Evolutionary conservation across 2,113 vertebrate genomes (phyloP), one percentile per base, ranked within the genome.

Genomic region (Xenopus borealis): DNA sequence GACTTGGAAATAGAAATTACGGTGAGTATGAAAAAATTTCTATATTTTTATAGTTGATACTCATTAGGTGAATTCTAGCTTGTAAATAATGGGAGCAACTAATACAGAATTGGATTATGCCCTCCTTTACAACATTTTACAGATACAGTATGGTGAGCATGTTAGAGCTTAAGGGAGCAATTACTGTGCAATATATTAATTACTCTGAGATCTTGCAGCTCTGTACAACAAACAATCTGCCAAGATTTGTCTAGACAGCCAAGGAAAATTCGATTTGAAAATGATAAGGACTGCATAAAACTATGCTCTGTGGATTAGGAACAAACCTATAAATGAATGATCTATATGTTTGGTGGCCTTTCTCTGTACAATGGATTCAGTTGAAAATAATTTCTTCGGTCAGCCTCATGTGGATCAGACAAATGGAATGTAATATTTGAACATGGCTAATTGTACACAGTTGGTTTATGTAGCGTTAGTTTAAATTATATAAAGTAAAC

Each of bases 401-500:
- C 58, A 57, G 67, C 50, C 45, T 64, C 14, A 27, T 57, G 59
- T 45, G 7, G 74, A 8, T 47, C 30, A 45, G 59, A 77, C 66
- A 77, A 77, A 77, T 64, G 30, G 61, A 64, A 70, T 58, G 70
- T 77, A 70, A 77, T 70, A 77, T 70, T 77, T 77, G 59, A 77
- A 47, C 74, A 77, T 70, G 59, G 53, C 30, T 77, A 77, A 77
- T 77, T 70, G 66, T 61, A 57, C 66, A 69, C 74, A 70, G 74
- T 77, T 70, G 74, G 66, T 77, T 70, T 77, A 77, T 70, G 19
- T 23, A 77, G 50, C 66, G 8, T 57, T 77, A 64, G 59, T 70
- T 69, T 20, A 72, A 77, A 77, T 70, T 64, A 70, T 30, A 77
- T 63, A 77, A 64, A 77, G 74, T 59, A 77, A 77, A 70, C 67